Evolutionary conservation across 2,888 invertebrate species (phyloP), one percentile per base, ranked within the genome.

Genomic region (Ectropis crepuscularia): DNA sequence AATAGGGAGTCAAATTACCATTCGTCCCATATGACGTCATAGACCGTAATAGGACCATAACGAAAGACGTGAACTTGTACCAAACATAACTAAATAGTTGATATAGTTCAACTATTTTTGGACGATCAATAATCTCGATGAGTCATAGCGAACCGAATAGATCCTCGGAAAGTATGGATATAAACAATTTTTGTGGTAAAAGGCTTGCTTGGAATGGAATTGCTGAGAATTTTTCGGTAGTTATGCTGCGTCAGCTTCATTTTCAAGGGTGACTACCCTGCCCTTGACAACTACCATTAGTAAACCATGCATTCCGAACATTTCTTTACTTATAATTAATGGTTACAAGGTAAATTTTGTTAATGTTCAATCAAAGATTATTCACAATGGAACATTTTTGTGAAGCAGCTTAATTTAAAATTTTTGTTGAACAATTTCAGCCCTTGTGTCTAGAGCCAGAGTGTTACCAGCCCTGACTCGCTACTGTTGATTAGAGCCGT

Each of bases 81-180:
- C 51, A 41, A 41, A 51, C 41, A 4, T 7, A 50, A 50, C 38
- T 36, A 6, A 45, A 53, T 51, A 16, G 53, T 53, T 43, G 11
- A 12, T 42, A 53, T 51, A 16, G 53, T 53, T 43, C 36, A 12
- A 48, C 60, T 60, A 60, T 60, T 60, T 53, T 60, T 53, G 47
- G 53, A 48, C 60, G 53, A 60, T 60, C 60, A 53, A 60, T 60
- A 60, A 36, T 5, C 37, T 48, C 16, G 36, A 53, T 60, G 53
- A 53, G 41, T 60, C 53, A 47, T 53, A 39, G 41, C 39, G 36
- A 48, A 11, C 12, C 38, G 12, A 10, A 12, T 50, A 8, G 38
- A 51, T 12, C 53, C 7, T 42, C 16, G 0, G 6, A 28, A 42
- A 42, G 41, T 53, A 51, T 51, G 6, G 12, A 45, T 6, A 9